These are phyloP conservation scores for Drosophila mulleri DNA, from an alignment of 2,888 invertebrate genomes.

Conservation along the genomic window DNA sequence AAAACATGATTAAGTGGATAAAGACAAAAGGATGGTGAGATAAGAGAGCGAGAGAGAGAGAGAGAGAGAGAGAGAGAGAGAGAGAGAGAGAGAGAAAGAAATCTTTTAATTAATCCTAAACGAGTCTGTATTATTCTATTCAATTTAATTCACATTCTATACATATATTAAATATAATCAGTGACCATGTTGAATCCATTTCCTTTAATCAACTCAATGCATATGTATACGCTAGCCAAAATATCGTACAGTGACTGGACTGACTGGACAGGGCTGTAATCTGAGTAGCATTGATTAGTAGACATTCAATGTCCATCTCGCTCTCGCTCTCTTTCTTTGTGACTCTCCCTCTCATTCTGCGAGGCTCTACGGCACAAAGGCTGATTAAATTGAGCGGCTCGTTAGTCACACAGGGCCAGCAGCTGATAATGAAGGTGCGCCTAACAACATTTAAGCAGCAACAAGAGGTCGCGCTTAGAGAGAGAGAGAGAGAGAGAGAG, in stretches of 20 bases:
- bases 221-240: not conserved
- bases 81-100: not conserved
- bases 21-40: no score
- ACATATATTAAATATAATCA: not conserved
- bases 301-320: not conserved
- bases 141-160: not conserved
- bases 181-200: not conserved
- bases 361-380: slow-evolving; percentile 28
- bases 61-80: no score
- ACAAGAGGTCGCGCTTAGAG: not conserved
- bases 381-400: slow-evolving; percentile 55
- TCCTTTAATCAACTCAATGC: not conserved
- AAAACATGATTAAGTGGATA: no score
- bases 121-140: not conserved
- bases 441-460: slow-evolving; percentile 32
- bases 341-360: not conserved
- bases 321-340: not conserved
- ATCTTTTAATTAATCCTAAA: not conserved
- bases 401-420: slow-evolving; percentile 27
- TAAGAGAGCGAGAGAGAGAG: no score
- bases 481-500: not conserved
- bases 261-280: not conserved
- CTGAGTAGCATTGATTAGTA: not conserved
- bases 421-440: slow-evolving; percentile 30
- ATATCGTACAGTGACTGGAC: no score